Evolutionary conservation across 2,888 invertebrate genomes (phyloP), one percentile per base, ranked within the genome.

Genomic region (Eupithecia pulchellata): DNA sequence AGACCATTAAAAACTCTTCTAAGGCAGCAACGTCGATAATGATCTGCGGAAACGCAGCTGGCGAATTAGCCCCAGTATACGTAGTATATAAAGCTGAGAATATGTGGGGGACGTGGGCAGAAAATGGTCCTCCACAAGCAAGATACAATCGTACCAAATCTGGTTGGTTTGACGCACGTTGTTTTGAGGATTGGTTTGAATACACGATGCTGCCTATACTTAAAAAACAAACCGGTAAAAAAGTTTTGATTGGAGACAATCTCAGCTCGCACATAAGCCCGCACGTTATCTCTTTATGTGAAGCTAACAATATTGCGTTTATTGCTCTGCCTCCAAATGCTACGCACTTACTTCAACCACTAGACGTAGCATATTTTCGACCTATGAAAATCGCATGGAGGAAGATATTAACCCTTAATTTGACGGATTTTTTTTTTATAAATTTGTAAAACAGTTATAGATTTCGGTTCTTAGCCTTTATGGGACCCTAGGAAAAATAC

Each of bases 241-340:
- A 87, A 72, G 78, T 81, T 34, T 32, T 88, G 14, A 79, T 89
- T 69, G 87, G 88, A n/a, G 85, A 90, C 74, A 89, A 89, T 75
- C 73, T 89, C 64, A 79, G 82, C n/a, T 81, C 80, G 73, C 71
- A 76, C 29, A 60, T 71, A 55, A 72, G 64, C 36, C 58, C 67
- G 47, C 71, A 78, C 25, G 80, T 86, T 52, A 71, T 89, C 17
- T 55, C 80, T 66, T 30, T 29, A 32, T 72, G 68, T 25, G 65
- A 72, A 72, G 65, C 64, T n/a, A 69, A 73, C 57, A 73, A 73
- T 62, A 73, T 73, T 65, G 64, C 69, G 58, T 73, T 73, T 69
- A 69, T 67, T 73, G 52, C 57, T 30, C 62, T 73, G 47, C 69
- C 69, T 62, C 67, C 69, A 62, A 73, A 73, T 73, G 69, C 71